A percentile compares a stretch with the other conserved stretches of the same genome.
These are phyloP conservation scores for Rhagophthalmus giganteus DNA, from an alignment of 2,888 invertebrate species.

Conservation along the genomic window DNA sequence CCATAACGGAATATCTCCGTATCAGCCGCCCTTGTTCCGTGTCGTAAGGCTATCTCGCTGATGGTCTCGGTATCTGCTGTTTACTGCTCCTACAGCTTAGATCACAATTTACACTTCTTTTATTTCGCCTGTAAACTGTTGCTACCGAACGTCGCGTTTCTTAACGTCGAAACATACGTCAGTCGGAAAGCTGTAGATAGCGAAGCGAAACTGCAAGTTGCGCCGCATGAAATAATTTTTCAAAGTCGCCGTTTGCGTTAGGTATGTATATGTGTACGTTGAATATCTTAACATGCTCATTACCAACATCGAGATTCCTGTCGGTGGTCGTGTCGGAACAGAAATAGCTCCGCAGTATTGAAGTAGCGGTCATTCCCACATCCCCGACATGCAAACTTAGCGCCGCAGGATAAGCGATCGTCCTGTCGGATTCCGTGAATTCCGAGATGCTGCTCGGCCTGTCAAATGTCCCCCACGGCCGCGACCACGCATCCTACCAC, in stretches of 20 bases:
- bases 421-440: conserved; percentile 42
- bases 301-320: conserved; percentile 29
- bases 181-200: not conserved
- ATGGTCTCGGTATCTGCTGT: conserved; percentile 32
- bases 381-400: conserved; percentile 38
- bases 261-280: too few relatives aligned
- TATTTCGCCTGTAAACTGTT: conserved; percentile 2
- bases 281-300: conserved; percentile 28
- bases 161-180: not conserved
- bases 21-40: conserved; percentile 26
- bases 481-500: conserved; percentile 36
- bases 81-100: conserved; percentile 38
- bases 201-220: conserved; percentile 7
- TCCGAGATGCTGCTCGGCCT: conserved; percentile 38
- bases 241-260: conserved; percentile 11
- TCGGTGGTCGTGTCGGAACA: conserved; percentile 32
- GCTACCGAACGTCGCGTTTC: not conserved
- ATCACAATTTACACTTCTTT: conserved; percentile 36
- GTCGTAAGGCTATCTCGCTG: conserved; percentile 30
- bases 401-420: conserved; percentile 40
- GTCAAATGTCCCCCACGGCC: conserved; percentile 40
- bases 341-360: conserved; percentile 33
- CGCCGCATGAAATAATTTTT: conserved; percentile 11
- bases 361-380: conserved; percentile 40
- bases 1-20: conserved; percentile 35